Evolutionary conservation across 23 tunicate species (phyloP).

Genomic region (Trididemnum miniatum): DNA sequence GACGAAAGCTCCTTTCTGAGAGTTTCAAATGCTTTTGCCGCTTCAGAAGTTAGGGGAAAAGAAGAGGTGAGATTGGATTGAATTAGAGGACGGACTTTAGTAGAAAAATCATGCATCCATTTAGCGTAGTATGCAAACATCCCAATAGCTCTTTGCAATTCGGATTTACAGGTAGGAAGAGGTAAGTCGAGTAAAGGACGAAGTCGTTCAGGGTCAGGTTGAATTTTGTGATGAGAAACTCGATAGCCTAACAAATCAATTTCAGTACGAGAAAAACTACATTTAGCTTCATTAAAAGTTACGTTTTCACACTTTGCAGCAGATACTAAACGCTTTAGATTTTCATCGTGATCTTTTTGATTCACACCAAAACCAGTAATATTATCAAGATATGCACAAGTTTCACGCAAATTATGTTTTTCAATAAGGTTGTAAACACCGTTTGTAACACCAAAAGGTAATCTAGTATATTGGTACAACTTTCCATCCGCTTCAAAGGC

Average conservation of each 20-base stretch:
- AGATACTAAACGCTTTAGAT: not conserved
- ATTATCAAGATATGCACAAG: not conserved
- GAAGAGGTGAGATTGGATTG: not conserved
- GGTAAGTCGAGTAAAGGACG: not conserved
- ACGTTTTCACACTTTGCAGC: not conserved
- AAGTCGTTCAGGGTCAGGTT: not conserved
- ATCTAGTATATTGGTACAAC: not conserved
- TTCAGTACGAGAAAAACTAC: not conserved
- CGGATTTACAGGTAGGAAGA: not conserved
- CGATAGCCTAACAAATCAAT: not conserved
- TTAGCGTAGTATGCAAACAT: not conserved
- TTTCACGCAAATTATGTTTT: not conserved
- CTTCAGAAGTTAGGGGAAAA: too few relatives aligned
- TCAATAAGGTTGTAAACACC: not conserved
- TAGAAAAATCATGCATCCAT: not conserved
- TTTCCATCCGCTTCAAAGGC: slow-evolving; percentile 14
- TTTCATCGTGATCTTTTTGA: not conserved
- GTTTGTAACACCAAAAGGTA: not conserved
- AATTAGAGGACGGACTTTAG: not conserved
- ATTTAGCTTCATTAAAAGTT: not conserved
- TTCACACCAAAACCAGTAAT: not conserved
- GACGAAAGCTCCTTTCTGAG: not conserved
- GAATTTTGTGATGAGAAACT: not conserved
- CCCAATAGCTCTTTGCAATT: not conserved
- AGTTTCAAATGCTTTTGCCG: too few relatives aligned